Evolutionary conservation across 1,140 invertebrate species (phyloP), one percentile per base, ranked within the genome.

Genomic region (Microplitis demolitor): DNA sequence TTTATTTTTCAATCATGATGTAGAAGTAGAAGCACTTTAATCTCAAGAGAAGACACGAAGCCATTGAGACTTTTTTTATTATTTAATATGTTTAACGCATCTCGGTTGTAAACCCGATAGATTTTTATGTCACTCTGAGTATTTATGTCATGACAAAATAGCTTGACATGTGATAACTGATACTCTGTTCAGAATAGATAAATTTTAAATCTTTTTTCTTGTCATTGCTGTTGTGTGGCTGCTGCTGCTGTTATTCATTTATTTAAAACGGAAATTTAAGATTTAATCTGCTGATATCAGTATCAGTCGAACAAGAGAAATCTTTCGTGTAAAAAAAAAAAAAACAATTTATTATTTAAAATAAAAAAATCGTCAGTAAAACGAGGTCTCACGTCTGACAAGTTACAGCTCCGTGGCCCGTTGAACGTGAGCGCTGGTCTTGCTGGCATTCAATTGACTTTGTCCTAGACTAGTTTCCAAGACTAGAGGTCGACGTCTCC

Each of bases 361-460:
- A 13, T 8, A 61, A 33, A n/a, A 14, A 37, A n/a, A 39, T 4
- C 4, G n/a, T 35, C 1, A 63, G 35, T 31, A 4, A 63, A 63
- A 63, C 5, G 35, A 63, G 16, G 13, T 63, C 61, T 35, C 33
- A 33, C 34, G 61, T 63, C 35, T 37, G 14, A 33, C 35, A 31
- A 33, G 61, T 31, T 60, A 34, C 31, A 31, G 9, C 9, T 31
- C 16, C 24, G 31, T 61, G 35, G 33, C 11, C 61, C 39, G 39
- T 66, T 66, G 37, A 66, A 66, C 37, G 63, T 50, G 14, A 66
- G 39, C 63, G 11, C 2, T 31, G 53, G 8, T 56, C 5, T 54
- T 54, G 13, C 16, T 54, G 14, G 16, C 58, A 34, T 63, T 63
- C 14, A 66, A 53, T 53, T 51, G 63, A 66, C 63, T 66, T 63